These are phyloP conservation scores for Megaceryle alcyon DNA, from an alignment of 2,797 vertebrate genomes.

Conservation along the genomic window DNA sequence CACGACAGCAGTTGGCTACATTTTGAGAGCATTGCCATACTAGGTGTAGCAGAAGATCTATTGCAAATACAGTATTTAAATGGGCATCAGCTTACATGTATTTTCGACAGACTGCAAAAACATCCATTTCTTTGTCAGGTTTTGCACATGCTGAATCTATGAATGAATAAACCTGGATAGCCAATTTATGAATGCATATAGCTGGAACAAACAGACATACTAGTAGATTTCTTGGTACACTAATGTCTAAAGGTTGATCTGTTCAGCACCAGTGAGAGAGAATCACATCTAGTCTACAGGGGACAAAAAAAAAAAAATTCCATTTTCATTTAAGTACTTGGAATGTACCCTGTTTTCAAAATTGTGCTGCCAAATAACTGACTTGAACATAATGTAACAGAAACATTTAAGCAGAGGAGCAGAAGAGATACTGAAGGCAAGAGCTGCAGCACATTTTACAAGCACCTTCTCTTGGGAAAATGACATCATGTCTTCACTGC, in stretches of 20 bases:
- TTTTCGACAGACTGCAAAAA: neutral
- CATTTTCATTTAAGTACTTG: neutral
- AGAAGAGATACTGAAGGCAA: neutral
- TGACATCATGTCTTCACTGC: conserved; percentile 57
- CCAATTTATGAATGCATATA: neutral
- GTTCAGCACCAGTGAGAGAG: neutral
- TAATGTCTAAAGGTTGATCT: neutral
- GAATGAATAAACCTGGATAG: neutral
- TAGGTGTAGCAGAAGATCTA: neutral
- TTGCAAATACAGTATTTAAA: neutral
- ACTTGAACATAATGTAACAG: neutral
- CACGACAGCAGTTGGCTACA: neutral
- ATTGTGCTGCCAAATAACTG: neutral
- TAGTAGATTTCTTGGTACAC: neutral
- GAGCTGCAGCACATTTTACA: neutral
- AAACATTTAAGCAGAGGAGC: neutral
- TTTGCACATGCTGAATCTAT: neutral
- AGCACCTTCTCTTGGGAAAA: neutral
- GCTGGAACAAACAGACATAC: neutral
- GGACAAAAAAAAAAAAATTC: neutral
- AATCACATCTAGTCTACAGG: neutral
- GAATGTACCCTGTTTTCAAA: neutral
- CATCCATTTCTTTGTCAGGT: neutral
- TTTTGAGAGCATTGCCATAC: neutral
- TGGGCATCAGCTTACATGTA: accelerated